A percentile compares a stretch with the other conserved stretches of the same genome.
These are phyloP conservation scores for Teleogryllus occipitalis DNA, from an alignment of 1,140 invertebrate species.

Conservation along the genomic window DNA sequence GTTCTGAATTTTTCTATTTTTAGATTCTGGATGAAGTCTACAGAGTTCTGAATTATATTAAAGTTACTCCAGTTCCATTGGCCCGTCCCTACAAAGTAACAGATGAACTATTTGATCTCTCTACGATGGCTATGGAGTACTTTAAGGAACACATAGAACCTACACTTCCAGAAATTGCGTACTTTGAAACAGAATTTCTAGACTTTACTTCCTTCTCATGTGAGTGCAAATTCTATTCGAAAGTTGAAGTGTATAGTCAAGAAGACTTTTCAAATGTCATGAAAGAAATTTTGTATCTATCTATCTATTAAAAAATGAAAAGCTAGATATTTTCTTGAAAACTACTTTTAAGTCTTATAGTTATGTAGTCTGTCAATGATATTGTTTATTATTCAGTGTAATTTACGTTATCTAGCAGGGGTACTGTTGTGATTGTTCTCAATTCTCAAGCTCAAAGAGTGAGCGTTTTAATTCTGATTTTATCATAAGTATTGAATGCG, in stretches of 20 bases:
- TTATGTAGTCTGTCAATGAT: no score
- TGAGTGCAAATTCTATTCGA: conserved; percentile 37
- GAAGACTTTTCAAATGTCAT: not conserved
- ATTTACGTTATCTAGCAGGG: no score
- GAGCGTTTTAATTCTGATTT: no score
- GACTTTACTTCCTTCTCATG: conserved; percentile 54
- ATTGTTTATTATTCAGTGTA: no score
- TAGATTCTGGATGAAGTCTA: conserved; percentile 65
- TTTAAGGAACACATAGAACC: conserved; percentile 85
- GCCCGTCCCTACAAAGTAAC: conserved; percentile 78
- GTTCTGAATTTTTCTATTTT: conserved; percentile 25
- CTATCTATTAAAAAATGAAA: no score
- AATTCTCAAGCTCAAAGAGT: no score
- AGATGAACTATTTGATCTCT: conserved; percentile 84
- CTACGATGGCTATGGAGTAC: conserved; percentile 89
- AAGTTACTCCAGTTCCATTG: conserved; percentile 69
- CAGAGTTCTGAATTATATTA: conserved; percentile 71
- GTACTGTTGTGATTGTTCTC: no score
- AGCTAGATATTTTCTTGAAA: not conserved
- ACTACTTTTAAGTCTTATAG: no score
- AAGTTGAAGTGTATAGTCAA: not conserved
- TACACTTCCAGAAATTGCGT: conserved; percentile 74
- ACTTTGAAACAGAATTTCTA: conserved; percentile 74
- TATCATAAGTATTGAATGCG: no score
- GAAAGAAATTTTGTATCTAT: not conserved